A percentile compares a stretch with the other conserved stretches of the same genome.
phyloP scores from a whole-genome alignment of 2,888 invertebrate genomes.

The Corythucha ciliata region DNA sequence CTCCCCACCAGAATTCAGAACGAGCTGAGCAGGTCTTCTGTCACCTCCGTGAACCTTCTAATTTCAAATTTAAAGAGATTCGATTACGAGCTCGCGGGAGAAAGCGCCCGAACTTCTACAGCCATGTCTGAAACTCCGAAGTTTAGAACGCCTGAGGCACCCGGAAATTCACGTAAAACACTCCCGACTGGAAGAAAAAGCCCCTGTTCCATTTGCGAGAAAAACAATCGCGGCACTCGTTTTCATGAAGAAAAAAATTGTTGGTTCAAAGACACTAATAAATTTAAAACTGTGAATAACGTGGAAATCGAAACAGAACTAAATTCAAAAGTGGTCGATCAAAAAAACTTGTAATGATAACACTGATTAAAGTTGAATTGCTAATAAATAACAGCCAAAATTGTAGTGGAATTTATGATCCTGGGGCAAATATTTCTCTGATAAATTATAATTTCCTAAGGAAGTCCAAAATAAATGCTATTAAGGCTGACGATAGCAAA shows the following conservation, averaged over 20 bases:
- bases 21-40: slow-evolving; percentile 3
- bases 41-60: slow-evolving; percentile 5
- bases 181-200: not conserved
- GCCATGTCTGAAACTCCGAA: not conserved
- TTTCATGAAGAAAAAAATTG: slow-evolving; percentile 15
- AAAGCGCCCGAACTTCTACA: not conserved
- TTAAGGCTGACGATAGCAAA: slow-evolving; percentile 19
- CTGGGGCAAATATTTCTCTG: slow-evolving; percentile 26
- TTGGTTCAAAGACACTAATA: not conserved
- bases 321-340: slow-evolving; percentile 15
- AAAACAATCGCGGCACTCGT: slow-evolving; percentile 8
- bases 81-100: slow-evolving; percentile 2
- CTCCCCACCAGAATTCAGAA: slow-evolving; percentile 16
- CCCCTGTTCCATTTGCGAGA: slow-evolving; percentile 9
- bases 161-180: not conserved
- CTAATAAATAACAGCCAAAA: slow-evolving; percentile 22
- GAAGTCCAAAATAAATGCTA: slow-evolving; percentile 16
- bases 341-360: slow-evolving; percentile 28
- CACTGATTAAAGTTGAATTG: slow-evolving; percentile 26
- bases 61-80: slow-evolving; percentile 15
- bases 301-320: slow-evolving; percentile 13
- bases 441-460: slow-evolving; percentile 27
- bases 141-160: slow-evolving; percentile 4
- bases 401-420: slow-evolving; percentile 25
- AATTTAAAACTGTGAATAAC: slow-evolving; percentile 16